phyloP scores from a whole-genome alignment of 2,797 vertebrate species.

The Bufotes viridis region DNA sequence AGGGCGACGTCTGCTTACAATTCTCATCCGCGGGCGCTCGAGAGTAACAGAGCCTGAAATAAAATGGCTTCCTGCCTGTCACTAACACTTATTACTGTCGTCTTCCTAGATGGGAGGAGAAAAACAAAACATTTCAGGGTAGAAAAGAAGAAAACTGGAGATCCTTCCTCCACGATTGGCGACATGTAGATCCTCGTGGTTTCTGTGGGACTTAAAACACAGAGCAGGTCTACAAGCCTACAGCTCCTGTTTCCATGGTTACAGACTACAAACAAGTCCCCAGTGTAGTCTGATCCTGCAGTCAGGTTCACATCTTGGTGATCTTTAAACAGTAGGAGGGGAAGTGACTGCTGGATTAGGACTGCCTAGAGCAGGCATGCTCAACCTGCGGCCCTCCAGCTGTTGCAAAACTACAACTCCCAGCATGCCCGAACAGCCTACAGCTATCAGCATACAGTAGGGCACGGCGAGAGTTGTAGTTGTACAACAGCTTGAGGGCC shows the following conservation, averaged over 20 bases:
- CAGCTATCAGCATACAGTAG: too few relatives aligned
- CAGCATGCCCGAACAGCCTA: too few relatives aligned
- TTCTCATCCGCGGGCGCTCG: neutral
- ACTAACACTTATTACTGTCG: constrained; percentile 45
- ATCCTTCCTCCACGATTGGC: neutral
- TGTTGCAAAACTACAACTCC: too few relatives aligned
- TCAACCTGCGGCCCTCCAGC: too few relatives aligned
- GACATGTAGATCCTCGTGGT: neutral
- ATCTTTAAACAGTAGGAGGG: too few relatives aligned
- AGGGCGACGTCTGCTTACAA: constrained; percentile 38
- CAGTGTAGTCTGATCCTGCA: neutral
- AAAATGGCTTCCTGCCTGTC: constrained; percentile 51
- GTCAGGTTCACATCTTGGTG: neutral
- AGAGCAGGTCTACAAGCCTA: neutral
- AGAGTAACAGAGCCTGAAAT: constrained; percentile 34
- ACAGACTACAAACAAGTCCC: neutral
- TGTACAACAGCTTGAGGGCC: too few relatives aligned
- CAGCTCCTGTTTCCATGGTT: neutral
- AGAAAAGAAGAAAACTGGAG: neutral
- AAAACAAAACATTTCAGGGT: neutral
- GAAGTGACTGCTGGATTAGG: too few relatives aligned
- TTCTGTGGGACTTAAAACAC: neutral
- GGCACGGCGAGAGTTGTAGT: too few relatives aligned
- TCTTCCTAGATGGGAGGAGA: constrained; percentile 33
- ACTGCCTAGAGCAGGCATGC: too few relatives aligned